A percentile compares a stretch with the other conserved stretches of the same genome.
phyloP scores from a whole-genome alignment of 2,113 vertebrate species.

The Chaetops frenatus region DNA sequence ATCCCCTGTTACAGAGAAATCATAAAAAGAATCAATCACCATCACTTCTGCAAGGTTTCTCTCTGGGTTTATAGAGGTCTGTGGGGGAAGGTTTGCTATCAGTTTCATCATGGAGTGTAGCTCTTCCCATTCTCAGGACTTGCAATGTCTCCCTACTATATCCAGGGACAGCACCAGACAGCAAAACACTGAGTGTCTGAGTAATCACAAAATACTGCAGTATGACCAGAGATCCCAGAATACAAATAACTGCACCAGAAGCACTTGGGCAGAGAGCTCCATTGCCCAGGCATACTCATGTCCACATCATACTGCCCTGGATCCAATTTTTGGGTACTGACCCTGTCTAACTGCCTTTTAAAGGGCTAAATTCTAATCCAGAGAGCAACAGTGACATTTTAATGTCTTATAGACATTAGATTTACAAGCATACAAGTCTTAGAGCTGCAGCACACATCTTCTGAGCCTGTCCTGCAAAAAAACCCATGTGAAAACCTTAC shows the following conservation, averaged over 20 bases:
- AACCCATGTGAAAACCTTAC: not conserved
- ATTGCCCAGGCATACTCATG: not conserved
- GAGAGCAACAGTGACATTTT: not conserved
- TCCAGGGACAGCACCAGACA: not conserved
- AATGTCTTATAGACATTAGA: not conserved
- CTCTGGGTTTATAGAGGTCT: not conserved
- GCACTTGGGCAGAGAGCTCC: not conserved
- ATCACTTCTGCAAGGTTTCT: not conserved
- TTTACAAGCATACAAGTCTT: not conserved
- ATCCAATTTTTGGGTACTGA: not conserved
- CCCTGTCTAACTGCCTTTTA: not conserved
- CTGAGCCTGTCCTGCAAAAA: not conserved
- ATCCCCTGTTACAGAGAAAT: not conserved
- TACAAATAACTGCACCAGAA: not conserved
- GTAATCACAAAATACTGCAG: not conserved
- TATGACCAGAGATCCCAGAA: not conserved
- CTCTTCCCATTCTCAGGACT: not conserved
- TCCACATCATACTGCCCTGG: fast-evolving
- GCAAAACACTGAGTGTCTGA: not conserved
- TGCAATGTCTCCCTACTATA: not conserved
- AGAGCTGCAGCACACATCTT: not conserved
- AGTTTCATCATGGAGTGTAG: not conserved
- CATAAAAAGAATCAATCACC: not conserved
- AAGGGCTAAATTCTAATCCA: not conserved
- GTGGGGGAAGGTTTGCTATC: not conserved